Evolutionary conservation across 2,888 invertebrate species (phyloP).

Genomic region (Notodonta dromedarius): DNA sequence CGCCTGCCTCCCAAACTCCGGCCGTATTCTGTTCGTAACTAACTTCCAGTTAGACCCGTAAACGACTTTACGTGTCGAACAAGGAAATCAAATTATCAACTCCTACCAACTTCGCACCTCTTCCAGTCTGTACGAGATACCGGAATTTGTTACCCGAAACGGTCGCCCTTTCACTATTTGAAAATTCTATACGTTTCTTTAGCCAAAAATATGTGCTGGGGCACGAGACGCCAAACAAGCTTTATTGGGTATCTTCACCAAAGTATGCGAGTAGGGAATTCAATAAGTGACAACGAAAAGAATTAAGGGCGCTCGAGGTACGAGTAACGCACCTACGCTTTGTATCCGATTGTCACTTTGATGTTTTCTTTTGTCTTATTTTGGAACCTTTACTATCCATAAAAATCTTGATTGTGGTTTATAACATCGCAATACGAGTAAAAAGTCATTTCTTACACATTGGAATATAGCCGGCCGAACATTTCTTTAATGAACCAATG

Average conservation of each 20-base stretch:
- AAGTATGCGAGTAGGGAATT: constrained; percentile 76
- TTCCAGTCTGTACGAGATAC: constrained; percentile 63
- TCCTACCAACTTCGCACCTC: constrained; percentile 77
- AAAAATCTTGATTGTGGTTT: no score
- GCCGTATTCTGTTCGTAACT: constrained; percentile 65
- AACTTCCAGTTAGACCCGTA: constrained; percentile 76
- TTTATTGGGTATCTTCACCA: constrained; percentile 78
- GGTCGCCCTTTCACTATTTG: constrained; percentile 65
- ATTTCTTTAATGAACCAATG: constrained; percentile 41
- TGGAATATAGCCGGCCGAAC: constrained; percentile 4
- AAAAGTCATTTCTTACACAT: no score
- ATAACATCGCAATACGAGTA: no score
- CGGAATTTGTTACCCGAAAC: constrained; percentile 66
- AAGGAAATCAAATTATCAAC: constrained; percentile 82
- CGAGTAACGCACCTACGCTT: constrained; percentile 59
- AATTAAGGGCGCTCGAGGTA: constrained; percentile 67
- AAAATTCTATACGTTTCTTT: constrained; percentile 73
- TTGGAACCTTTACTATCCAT: constrained; percentile 7
- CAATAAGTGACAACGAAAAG: constrained; percentile 77
- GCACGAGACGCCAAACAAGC: constrained; percentile 71
- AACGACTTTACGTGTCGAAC: constrained; percentile 82
- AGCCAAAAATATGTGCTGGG: constrained; percentile 72
- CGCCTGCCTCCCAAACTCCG: constrained; percentile 59
- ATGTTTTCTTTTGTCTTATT: constrained; percentile 38
- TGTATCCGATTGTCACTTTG: constrained; percentile 58